Base-by-base conservation (phyloP, 2,797 vertebrate genomes). In the Chaetophractus vellerosus region DNA sequence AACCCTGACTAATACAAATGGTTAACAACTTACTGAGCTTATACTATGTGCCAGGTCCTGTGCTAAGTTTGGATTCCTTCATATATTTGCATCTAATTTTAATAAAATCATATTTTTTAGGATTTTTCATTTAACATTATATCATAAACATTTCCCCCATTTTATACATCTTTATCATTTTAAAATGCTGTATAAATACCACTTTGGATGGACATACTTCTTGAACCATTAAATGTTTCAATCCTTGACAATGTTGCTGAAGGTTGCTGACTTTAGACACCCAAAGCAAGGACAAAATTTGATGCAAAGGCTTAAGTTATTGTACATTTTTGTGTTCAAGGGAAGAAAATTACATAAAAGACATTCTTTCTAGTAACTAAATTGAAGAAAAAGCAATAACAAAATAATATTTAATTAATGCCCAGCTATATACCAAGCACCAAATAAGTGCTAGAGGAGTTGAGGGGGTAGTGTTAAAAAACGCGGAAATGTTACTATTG, bases 81-180 rank as follows among this genome's bases (percentile, higher is more conserved):
- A 75, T 69, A 61, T 63, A 75, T 69, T 81, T 95, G n/a, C 26
- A 63, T 31, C 28, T 38, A 87, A 45, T 38, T 90, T 63, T 79
- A 50, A 72, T 76, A 66, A 64, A 69, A 76, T 41, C 69, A 38
- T 3, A 55, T 6, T 63, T 84, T 63, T 28, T 88, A 52, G 45
- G n/a, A 86, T 28, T 86, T 94, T 80, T 94, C 52, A 48, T 33
- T 76, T 86, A 81, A 69, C 9, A 69, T n/a, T 41, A 28, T 26
- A 36, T 50, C 66, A 72, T 9, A 87, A 68, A 10, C 26, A 90
- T 57, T 85, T 68, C 9, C 50, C 63, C 48, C 36, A 57, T 12
- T 11, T 63, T 55, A 38, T 11, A 48, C 6, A 21, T 61, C 19
- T 74, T 45, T 36, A 82, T 50, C 9, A n/a, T 57, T 61, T 71